Conservation (phyloP, 2,888 invertebrate species). For the Xylota segnis region DNA sequence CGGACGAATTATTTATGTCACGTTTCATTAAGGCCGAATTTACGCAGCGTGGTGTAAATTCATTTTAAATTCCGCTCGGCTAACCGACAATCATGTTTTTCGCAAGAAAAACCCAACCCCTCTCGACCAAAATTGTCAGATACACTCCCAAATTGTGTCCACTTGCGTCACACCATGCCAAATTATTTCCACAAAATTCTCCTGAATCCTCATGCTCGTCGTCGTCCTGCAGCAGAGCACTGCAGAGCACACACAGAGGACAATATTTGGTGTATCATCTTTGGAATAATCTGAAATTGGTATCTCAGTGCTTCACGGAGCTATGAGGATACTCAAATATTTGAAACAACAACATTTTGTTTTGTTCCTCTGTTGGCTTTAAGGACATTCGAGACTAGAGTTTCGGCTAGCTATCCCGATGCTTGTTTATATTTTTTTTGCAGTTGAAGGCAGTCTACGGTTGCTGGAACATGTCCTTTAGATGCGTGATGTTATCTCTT, state of each 20-base stretch:
- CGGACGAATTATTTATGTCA: neutral
- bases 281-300: neutral
- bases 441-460: no score
- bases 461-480: no score
- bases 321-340: neutral
- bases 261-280: neutral
- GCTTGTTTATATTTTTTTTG: no score
- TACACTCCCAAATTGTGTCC: neutral
- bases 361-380: neutral
- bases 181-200: neutral
- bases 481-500: no score
- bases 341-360: neutral
- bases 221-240: neutral
- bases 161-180: neutral
- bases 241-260: neutral
- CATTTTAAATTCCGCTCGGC: neutral
- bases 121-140: neutral
- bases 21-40: neutral
- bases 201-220: neutral
- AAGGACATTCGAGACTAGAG: neutral
- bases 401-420: no score
- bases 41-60: neutral
- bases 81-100: neutral
- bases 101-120: neutral
- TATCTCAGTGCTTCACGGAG: neutral